Conservation (phyloP, 2,113 vertebrate species). For the Diadophis punctatus region DNA sequence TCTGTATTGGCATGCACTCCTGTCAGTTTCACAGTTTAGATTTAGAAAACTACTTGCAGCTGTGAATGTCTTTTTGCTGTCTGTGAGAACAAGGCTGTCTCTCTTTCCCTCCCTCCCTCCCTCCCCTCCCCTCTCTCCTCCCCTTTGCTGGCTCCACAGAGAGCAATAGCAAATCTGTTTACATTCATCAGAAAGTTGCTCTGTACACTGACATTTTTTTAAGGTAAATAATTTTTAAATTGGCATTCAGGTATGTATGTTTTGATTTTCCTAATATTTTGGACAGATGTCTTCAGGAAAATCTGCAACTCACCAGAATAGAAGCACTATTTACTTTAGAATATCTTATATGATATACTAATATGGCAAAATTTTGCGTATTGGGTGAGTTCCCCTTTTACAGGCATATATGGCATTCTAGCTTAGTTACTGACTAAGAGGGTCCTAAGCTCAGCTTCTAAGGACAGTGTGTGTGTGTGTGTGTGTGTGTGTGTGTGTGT, state of each 20-base stretch:
- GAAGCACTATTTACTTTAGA: neutral
- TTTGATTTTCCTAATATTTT: neutral
- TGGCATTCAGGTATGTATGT: neutral
- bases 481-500: neutral
- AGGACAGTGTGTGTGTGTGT: neutral
- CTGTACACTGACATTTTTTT: neutral
- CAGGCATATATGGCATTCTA: neutral
- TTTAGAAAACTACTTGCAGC: neutral
- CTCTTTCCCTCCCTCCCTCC: rapidly evolving
- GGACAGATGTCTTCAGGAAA: neutral
- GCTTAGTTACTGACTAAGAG: neutral
- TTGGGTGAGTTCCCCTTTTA: neutral
- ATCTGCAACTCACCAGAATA: neutral
- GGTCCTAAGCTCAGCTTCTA: neutral
- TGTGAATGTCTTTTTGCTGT: neutral
- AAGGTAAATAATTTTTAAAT: neutral
- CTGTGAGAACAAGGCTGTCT: rapidly evolving
- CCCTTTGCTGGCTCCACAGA: neutral
- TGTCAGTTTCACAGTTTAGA: neutral
- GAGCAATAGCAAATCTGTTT: neutral
- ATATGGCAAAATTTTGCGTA: neutral
- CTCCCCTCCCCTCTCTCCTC: rapidly evolving
- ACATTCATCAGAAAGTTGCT: rapidly evolving
- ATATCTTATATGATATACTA: neutral
- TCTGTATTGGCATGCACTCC: neutral